These are phyloP conservation scores for Ailurus styani DNA, from an alignment of 2,113 vertebrate species.

Conservation along the genomic window DNA sequence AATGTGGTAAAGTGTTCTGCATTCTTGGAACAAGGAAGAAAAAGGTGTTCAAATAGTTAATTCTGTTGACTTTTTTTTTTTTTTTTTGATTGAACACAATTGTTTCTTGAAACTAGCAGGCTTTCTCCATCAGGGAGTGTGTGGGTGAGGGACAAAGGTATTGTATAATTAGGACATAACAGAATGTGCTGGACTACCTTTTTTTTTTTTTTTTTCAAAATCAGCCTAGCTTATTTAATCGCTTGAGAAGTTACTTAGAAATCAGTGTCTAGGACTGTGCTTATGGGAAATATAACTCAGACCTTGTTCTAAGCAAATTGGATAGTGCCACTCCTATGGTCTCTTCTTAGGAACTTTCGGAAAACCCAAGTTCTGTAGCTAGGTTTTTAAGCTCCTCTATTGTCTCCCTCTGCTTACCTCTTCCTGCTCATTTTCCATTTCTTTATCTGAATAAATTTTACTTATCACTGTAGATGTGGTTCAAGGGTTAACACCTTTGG, in stretches of 20 bases:
- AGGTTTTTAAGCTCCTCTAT: background rate
- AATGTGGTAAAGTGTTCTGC: background rate
- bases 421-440: background rate
- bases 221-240: background rate
- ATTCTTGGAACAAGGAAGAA: background rate
- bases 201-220: background rate
- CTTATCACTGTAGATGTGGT: background rate
- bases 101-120: background rate
- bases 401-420: too few species aligned
- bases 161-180: background rate
- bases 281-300: background rate
- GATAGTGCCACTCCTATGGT: fast-evolving
- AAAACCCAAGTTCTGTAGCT: background rate
- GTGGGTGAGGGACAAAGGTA: background rate
- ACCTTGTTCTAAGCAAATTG: background rate
- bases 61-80: background rate
- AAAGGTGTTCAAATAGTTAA: background rate
- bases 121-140: background rate
- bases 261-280: background rate
- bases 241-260: background rate
- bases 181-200: background rate
- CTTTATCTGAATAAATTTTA: background rate
- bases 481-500: background rate
- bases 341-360: background rate
- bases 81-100: background rate